Evolutionary conservation across 2,113 vertebrate species (phyloP).

Genomic region (Marcusenius ussheri): DNA sequence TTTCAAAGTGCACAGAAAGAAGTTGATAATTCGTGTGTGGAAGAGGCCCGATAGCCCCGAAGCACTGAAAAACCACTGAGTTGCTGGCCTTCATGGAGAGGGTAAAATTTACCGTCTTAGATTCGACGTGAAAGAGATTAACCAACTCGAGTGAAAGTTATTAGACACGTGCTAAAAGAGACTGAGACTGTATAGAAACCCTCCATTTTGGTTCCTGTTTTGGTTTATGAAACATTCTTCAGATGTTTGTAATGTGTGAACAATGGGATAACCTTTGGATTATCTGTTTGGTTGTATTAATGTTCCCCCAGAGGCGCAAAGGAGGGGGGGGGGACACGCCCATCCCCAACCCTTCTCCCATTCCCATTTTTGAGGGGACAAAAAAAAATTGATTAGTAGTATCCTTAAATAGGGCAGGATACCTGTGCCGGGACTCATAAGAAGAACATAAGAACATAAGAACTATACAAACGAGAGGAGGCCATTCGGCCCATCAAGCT

Average conservation of each 20-base stretch:
- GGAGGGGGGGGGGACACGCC: background rate
- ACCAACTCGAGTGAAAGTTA: background rate
- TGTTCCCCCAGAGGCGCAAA: background rate
- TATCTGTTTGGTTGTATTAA: background rate
- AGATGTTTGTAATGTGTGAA: background rate
- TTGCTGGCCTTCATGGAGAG: background rate
- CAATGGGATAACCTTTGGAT: background rate
- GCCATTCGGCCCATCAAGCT: too few relatives aligned
- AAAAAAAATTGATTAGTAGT: background rate
- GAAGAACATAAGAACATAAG: too few relatives aligned
- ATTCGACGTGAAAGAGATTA: background rate
- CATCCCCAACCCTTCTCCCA: background rate
- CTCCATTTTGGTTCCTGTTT: background rate
- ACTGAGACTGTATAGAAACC: background rate
- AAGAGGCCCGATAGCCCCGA: background rate
- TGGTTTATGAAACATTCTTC: background rate
- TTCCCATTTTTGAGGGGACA: background rate
- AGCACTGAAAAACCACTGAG: background rate
- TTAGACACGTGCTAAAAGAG: background rate
- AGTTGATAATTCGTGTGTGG: background rate
- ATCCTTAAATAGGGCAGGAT: background rate
- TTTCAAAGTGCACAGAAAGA: background rate
- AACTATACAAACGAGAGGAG: too few relatives aligned
- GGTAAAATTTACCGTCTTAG: background rate
- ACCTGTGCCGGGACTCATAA: background rate